A percentile compares a stretch with the other conserved stretches of the same genome.
Evolutionary conservation across 2,888 invertebrate genomes (phyloP).

Genomic region (Rhagonycha lutea): DNA sequence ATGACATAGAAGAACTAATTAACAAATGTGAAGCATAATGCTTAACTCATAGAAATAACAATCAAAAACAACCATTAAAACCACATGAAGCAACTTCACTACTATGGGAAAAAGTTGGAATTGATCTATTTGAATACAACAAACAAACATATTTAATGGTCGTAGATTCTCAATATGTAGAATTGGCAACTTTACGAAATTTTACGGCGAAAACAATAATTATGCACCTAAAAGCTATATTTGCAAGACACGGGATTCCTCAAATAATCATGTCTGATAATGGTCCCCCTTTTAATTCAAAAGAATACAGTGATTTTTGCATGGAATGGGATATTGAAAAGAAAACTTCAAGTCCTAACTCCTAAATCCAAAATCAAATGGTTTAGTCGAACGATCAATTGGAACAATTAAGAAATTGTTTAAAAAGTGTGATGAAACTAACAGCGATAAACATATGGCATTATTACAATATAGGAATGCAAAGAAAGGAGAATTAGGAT

Average conservation of each 20-base stretch:
- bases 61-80: background rate
- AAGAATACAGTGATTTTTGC: background rate
- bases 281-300: conserved; percentile 7
- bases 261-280: conserved; percentile 9
- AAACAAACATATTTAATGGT: background rate
- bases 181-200: conserved; percentile 6
- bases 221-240: conserved; percentile 3
- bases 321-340: conserved; percentile 9
- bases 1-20: conserved; percentile 32
- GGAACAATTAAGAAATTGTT: background rate
- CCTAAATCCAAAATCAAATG: no score
- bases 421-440: conserved; percentile 9
- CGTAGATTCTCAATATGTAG: conserved; percentile 6
- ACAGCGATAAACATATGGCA: conserved; percentile 11
- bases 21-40: conserved; percentile 29
- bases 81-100: background rate
- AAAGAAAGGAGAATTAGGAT: background rate
- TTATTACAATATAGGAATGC: conserved; percentile 10
- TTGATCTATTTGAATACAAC: background rate
- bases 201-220: background rate
- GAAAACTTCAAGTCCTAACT: background rate
- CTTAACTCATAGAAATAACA: background rate
- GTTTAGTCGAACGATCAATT: conserved; percentile 2
- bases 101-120: background rate
- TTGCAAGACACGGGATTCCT: conserved; percentile 15